Conservation (phyloP, 2,113 vertebrate genomes). For the Etheostoma cragini region DNA sequence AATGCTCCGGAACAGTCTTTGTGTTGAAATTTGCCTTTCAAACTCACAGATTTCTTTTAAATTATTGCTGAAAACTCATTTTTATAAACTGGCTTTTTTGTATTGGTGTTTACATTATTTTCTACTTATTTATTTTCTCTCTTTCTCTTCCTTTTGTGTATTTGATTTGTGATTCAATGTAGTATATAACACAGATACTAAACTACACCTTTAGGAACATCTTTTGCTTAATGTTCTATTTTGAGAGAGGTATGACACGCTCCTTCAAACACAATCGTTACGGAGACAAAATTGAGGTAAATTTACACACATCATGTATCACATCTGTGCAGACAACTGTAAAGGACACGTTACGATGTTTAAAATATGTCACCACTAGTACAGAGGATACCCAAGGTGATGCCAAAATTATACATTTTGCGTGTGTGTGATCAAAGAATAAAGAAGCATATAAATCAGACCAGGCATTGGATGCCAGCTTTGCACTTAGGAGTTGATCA, state of each 20-base stretch:
- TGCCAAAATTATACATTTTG: not conserved
- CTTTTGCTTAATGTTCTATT: not conserved
- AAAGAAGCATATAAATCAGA: not conserved
- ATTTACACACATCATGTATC: not conserved
- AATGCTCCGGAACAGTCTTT: too few relatives aligned
- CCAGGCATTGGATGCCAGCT: not conserved
- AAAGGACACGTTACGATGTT: not conserved
- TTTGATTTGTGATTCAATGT: too few relatives aligned
- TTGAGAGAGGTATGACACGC: not conserved
- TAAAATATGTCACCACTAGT: not conserved
- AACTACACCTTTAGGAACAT: not conserved
- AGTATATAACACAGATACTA: not conserved
- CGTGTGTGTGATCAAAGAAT: conserved; percentile 14
- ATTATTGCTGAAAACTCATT: too few relatives aligned
- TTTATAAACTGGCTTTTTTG: too few relatives aligned
- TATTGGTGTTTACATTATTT: too few relatives aligned
- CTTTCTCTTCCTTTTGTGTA: too few relatives aligned
- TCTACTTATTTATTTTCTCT: too few relatives aligned
- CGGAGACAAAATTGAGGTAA: not conserved
- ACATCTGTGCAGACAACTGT: not conserved
- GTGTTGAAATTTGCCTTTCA: too few relatives aligned
- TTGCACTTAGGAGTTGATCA: not conserved
- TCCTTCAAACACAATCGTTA: not conserved
- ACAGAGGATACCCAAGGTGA: not conserved
- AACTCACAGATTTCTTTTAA: too few relatives aligned